Conservation (phyloP, 2,888 invertebrate species). For the Ophonus ardosiacus region DNA sequence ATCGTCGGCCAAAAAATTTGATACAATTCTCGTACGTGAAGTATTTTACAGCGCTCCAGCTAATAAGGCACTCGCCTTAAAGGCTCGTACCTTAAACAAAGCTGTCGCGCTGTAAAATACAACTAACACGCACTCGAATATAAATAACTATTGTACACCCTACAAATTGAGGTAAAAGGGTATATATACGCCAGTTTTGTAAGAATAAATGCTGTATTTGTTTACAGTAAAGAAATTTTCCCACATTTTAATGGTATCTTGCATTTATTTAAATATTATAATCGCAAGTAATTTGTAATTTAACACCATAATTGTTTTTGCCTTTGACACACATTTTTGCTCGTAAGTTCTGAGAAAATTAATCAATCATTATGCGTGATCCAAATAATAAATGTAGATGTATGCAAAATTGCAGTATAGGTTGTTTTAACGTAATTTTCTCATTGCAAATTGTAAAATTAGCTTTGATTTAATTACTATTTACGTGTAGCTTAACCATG, state of each 20-base stretch:
- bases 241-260: background rate
- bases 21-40: too few relatives aligned
- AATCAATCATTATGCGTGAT: constrained; percentile 35
- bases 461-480: constrained; percentile 14
- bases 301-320: background rate
- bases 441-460: constrained; percentile 41
- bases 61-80: too few relatives aligned
- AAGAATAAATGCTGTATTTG: too few relatives aligned
- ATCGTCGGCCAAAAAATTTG: too few relatives aligned
- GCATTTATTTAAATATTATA: background rate
- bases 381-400: constrained; percentile 30
- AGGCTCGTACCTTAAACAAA: too few relatives aligned
- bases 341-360: constrained; percentile 7
- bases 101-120: too few relatives aligned
- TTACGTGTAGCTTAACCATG: constrained; percentile 8
- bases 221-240: too few relatives aligned
- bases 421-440: constrained; percentile 13
- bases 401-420: constrained; percentile 20
- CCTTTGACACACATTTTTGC: constrained; percentile 20
- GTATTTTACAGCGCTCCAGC: too few relatives aligned
- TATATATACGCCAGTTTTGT: too few relatives aligned
- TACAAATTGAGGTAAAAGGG: too few relatives aligned
- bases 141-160: too few relatives aligned
- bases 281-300: constrained; percentile 2
- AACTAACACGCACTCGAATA: too few relatives aligned